Percentiles rank a stretch among this genome's conserved stretches.
These are phyloP conservation scores for Orycteropus afer DNA, from an alignment of 2,113 vertebrate genomes.

Conservation along the genomic window DNA sequence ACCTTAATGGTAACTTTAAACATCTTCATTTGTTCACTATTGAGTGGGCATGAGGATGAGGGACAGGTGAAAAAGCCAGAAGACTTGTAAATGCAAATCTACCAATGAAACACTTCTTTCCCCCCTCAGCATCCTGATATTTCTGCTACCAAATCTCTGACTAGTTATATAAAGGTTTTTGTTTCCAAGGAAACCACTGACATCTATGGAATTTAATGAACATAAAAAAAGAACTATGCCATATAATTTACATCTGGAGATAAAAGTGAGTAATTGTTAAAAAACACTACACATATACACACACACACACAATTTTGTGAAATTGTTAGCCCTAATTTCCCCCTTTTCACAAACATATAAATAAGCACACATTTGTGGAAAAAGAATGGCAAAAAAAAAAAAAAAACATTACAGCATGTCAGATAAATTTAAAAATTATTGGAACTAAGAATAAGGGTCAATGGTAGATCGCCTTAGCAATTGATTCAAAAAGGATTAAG, in stretches of 20 bases:
- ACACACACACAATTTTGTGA: not conserved
- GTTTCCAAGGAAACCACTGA: constrained; percentile 90
- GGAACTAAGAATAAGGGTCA: constrained; percentile 23
- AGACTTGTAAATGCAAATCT: constrained; percentile 77
- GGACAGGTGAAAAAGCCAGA: constrained; percentile 55
- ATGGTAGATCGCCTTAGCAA: constrained; percentile 14
- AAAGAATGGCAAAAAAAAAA: not conserved
- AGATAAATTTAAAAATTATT: constrained; percentile 50
- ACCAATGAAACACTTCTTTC: constrained; percentile 74
- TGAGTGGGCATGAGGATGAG: constrained; percentile 40
- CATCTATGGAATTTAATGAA: constrained; percentile 82
- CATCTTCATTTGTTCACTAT: constrained; percentile 46
- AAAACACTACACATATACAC: not conserved
- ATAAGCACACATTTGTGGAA: constrained; percentile 29
- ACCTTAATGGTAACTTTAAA: constrained; percentile 6
- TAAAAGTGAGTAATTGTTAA: constrained; percentile 69
- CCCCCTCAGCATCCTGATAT: constrained; percentile 73
- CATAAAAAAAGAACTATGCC: constrained; percentile 72
- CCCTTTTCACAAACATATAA: constrained; percentile 37
- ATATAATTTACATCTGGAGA: constrained; percentile 79
- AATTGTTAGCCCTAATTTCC: constrained; percentile 31
- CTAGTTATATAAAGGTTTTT: constrained; percentile 83
- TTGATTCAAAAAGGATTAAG: not conserved
- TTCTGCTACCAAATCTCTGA: constrained; percentile 78
- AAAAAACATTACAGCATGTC: not conserved